Conservation (phyloP, 2,888 invertebrate species). For the Mystacides longicornis region DNA sequence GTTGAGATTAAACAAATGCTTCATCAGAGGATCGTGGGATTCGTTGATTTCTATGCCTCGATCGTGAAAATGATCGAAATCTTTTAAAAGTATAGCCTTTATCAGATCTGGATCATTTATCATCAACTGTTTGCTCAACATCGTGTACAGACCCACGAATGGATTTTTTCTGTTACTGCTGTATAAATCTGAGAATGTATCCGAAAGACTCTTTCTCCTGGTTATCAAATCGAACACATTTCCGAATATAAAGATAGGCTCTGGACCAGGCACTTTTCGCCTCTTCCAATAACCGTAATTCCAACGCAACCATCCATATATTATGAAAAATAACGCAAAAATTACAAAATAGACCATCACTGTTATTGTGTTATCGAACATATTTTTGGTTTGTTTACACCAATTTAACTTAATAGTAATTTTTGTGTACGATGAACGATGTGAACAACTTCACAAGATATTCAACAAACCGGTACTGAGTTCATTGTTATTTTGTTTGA, state of each 20-base stretch:
- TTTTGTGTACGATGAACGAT: no score
- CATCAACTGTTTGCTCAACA: conserved; percentile 31
- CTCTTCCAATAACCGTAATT: conserved; percentile 53
- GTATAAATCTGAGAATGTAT: conserved; percentile 17
- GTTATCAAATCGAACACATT: conserved; percentile 49
- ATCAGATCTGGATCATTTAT: conserved; percentile 33
- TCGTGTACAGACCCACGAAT: conserved; percentile 30
- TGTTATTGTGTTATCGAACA: no score
- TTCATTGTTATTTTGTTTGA: no score
- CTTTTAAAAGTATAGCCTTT: conserved; percentile 31
- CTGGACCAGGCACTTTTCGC: conserved; percentile 47
- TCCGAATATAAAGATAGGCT: conserved; percentile 57
- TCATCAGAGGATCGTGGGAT: conserved; percentile 42
- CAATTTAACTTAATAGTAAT: no score
- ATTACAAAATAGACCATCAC: no score
- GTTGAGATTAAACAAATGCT: conserved; percentile 40
- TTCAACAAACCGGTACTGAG: no score
- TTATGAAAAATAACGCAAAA: not conserved
- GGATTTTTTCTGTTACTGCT: conserved; percentile 23
- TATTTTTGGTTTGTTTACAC: no score
- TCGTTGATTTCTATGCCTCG: conserved; percentile 39
- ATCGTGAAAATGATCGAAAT: conserved; percentile 34
- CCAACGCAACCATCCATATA: conserved; percentile 31
- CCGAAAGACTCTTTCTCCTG: conserved; percentile 2
- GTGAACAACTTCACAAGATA: no score